phyloP scores from a whole-genome alignment of 2,113 vertebrate genomes.

The Bungarus multicinctus region DNA sequence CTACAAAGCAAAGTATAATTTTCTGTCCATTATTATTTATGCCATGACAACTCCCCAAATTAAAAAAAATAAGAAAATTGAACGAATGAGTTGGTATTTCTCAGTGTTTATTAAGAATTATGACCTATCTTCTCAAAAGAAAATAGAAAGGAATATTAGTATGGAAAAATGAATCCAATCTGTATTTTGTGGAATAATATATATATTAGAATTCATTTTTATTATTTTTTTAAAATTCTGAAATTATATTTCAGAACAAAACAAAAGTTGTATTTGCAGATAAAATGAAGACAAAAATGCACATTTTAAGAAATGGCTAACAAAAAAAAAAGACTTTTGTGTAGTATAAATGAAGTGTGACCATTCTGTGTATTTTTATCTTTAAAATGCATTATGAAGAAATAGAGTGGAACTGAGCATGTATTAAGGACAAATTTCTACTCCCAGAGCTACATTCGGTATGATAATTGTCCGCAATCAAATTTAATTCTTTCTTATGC shows the following conservation, averaged over 20 bases:
- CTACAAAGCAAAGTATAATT: background rate
- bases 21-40: background rate
- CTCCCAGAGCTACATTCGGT: background rate
- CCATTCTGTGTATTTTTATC: background rate
- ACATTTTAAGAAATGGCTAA: background rate
- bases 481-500: background rate
- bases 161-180: background rate
- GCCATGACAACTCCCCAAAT: background rate
- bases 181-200: background rate
- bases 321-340: background rate
- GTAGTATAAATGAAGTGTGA: background rate
- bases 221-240: background rate
- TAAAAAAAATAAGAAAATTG: background rate
- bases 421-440: background rate
- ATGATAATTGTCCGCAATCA: background rate
- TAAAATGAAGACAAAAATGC: background rate
- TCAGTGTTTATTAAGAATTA: background rate
- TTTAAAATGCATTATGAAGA: background rate
- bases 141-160: background rate
- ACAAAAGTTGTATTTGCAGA: background rate
- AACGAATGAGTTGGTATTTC: background rate
- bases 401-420: background rate
- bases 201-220: background rate
- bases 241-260: background rate
- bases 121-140: background rate